These are phyloP conservation scores for Siphonodentalium dalli DNA, from an alignment of 2,888 invertebrate species.

Conservation along the genomic window DNA sequence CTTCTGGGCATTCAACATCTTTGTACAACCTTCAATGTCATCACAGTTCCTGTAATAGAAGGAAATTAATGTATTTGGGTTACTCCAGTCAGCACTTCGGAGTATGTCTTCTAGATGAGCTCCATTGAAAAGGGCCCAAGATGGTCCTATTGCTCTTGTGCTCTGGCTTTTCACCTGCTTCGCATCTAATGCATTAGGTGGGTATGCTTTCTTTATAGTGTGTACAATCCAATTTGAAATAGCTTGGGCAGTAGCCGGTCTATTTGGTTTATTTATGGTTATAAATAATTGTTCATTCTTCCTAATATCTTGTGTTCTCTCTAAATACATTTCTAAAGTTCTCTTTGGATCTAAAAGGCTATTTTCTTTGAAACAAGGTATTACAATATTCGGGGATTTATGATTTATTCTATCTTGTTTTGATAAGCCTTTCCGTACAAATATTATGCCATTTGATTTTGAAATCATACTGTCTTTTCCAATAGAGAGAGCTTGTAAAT, in stretches of 20 bases:
- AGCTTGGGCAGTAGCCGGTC: not conserved
- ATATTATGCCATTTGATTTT: constrained; percentile 10
- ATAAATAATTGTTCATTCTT: constrained; percentile 1
- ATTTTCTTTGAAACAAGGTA: constrained; percentile 9
- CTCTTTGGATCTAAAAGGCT: constrained; percentile 16
- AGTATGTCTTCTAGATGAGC: no score
- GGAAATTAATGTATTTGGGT: no score
- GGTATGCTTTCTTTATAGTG: constrained; percentile 2
- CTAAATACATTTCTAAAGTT: no score
- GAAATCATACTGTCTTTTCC: constrained; percentile 10
- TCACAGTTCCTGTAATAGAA: no score
- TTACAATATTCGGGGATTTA: constrained; percentile 2
- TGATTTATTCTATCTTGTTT: constrained; percentile 12
- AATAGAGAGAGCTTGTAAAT: constrained; percentile 12
- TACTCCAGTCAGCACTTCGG: no score
- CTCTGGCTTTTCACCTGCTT: not conserved
- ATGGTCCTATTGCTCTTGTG: constrained; percentile 14
- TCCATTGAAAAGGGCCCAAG: constrained; percentile 5
- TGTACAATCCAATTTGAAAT: constrained; percentile 2
- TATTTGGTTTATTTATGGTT: constrained; percentile 1
- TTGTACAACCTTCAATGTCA: no score
- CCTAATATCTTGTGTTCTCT: not conserved
- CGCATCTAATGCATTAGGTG: not conserved
- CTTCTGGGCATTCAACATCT: no score
- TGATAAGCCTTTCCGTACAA: constrained; percentile 6